Evolutionary conservation across 2,113 vertebrate species (phyloP), one percentile per base, ranked within the genome.

Genomic region (Corvus moneduloides): DNA sequence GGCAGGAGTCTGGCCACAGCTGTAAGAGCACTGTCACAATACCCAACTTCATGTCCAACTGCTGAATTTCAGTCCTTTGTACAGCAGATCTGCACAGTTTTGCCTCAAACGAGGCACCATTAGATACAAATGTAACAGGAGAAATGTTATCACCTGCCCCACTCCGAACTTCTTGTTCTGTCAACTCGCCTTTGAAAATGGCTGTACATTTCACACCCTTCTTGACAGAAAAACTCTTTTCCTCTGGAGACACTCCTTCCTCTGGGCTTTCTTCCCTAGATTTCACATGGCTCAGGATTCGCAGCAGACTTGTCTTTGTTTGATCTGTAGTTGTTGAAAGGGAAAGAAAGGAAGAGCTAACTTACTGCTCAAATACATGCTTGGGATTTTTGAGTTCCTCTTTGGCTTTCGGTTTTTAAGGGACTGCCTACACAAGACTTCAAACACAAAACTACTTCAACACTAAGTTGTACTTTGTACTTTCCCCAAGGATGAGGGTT

Each of bases 221-320:
- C 35, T 69, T 91, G 76, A 81, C 22, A 83, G 88, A 78, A 85
- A 72, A 86, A 4, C 71, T 52, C 84, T 74, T 94, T 62, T 92
- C 94, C 91, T 94, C 96, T 24, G 90, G 73, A 58, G 95, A 93
- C 80, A 35, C 12, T 83, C 89, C 89, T 62, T 91, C 74, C 63
- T 96, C 86, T 82, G 69, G 48, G 51, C 56, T 79, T 79, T 84
- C 63, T 72, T 94, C 93, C 67, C 67, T 71, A 43, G 89, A 46
- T 72, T 92, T 96, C 63, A 73, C 54, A 20, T 64, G 83, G 44
- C 76, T 95, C 71, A 93, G 91, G 41, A 95, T 97, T 84, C 96
- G 94, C 49, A 98, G 97, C 64, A 98, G 92, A 76, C 98, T 98
- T 3, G 97, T 97, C 84, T 89, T 98, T 62, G 97, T 98, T 75